Conservation (phyloP, 2,797 vertebrate species). For the Cossypha niveicapilla region DNA sequence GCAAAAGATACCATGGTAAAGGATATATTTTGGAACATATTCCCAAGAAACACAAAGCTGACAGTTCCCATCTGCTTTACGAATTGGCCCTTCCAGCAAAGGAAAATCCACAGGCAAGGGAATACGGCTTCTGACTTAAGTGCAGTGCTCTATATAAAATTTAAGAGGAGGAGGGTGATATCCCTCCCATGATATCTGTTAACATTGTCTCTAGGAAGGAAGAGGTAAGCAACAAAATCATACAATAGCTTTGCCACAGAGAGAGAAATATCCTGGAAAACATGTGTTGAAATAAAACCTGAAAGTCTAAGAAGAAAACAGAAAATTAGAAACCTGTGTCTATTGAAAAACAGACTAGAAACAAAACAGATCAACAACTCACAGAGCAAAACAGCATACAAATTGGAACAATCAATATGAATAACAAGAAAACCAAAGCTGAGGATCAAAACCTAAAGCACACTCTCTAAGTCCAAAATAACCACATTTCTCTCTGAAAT, state of each 20-base stretch:
- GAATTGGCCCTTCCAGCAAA: neutral
- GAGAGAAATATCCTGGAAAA: conserved; percentile 4
- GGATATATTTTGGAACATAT: neutral
- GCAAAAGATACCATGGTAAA: neutral
- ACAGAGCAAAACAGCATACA: conserved; percentile 70
- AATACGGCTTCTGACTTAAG: neutral
- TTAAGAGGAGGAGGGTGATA: neutral
- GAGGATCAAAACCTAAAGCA: conserved; percentile 65
- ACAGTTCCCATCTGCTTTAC: neutral
- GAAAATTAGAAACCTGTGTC: conserved; percentile 60
- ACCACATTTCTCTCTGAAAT: conserved; percentile 41
- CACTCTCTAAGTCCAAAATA: conserved; percentile 48
- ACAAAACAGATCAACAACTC: conserved; percentile 61
- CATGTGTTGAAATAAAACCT: neutral
- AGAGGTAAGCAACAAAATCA: neutral
- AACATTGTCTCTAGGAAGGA: neutral
- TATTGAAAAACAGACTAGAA: conserved; percentile 48
- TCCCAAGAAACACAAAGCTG: conserved; percentile 14
- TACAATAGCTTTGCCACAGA: neutral
- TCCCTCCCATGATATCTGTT: neutral
- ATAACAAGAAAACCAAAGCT: conserved; percentile 71
- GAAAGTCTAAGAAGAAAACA: conserved; percentile 54
- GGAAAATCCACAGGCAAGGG: conserved; percentile 16
- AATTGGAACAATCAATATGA: conserved; percentile 68
- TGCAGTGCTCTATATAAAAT: neutral